Evolutionary conservation across 2,888 invertebrate species (phyloP).

Genomic region (Caenorhabditis sp.): DNA sequence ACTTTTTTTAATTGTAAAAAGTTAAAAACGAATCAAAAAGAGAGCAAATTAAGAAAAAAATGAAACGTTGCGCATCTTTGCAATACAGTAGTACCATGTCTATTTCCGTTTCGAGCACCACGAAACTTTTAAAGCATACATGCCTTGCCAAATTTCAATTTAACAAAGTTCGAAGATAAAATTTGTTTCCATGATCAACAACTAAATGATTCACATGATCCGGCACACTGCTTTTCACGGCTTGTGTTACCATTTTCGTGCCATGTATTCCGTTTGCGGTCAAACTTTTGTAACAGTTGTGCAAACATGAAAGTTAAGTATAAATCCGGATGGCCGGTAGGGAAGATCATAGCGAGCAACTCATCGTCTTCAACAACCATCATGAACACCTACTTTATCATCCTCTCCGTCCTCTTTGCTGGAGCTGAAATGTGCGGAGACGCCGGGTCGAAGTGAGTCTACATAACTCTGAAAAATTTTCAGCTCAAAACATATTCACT

Average conservation of each 20-base stretch:
- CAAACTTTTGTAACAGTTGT: conserved; percentile 29
- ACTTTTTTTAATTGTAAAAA: no score
- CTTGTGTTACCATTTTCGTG: conserved; percentile 3
- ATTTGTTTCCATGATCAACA: conserved; percentile 17
- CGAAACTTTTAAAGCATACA: no score
- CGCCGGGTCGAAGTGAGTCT: conserved; percentile 31
- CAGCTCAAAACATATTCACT: no score
- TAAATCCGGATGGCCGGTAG: conserved; percentile 16
- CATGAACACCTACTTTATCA: conserved; percentile 20
- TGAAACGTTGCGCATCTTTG: no score
- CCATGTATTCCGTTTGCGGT: conserved; percentile 13
- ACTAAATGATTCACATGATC: conserved; percentile 43
- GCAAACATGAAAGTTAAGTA: conserved; percentile 6
- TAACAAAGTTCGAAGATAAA: conserved; percentile 34
- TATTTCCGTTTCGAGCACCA: no score
- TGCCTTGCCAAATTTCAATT: not conserved
- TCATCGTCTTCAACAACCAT: not conserved
- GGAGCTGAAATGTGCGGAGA: conserved; percentile 32
- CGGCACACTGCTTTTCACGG: conserved; percentile 11
- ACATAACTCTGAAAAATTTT: not conserved
- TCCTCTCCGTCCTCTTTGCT: not conserved
- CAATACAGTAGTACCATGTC: no score
- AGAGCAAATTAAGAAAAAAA: no score
- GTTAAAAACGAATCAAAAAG: no score
- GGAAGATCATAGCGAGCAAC: conserved; percentile 19